phyloP scores from a whole-genome alignment of 2,797 vertebrate genomes.

The Cynodonichthys magdalenae region DNA sequence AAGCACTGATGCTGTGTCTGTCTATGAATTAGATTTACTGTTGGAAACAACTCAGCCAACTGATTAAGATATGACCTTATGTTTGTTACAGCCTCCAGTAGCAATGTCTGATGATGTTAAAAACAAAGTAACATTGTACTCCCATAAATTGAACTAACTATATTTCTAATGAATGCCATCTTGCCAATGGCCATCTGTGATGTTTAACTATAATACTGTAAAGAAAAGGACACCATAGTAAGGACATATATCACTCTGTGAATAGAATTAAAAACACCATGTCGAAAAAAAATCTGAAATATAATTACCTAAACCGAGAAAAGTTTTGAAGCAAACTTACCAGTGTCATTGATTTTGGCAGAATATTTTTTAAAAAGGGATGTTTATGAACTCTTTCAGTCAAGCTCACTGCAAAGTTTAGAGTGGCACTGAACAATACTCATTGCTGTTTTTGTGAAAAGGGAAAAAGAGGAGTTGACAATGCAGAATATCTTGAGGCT shows the following conservation, averaged over 20 bases:
- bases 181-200: constrained; percentile 63
- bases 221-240: constrained; percentile 49
- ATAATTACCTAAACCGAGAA: constrained; percentile 37
- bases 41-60: constrained; percentile 45
- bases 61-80: constrained; percentile 58
- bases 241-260: constrained; percentile 54
- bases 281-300: constrained; percentile 39
- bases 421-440: constrained; percentile 32
- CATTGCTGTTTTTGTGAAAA: constrained; percentile 52
- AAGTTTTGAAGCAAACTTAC: constrained; percentile 37
- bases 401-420: constrained; percentile 30
- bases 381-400: constrained; percentile 28
- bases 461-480: constrained; percentile 35
- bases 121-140: constrained; percentile 55
- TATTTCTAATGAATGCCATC: constrained; percentile 57
- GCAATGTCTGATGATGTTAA: constrained; percentile 47
- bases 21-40: constrained; percentile 55
- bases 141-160: constrained; percentile 57
- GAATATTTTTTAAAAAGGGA: constrained; percentile 28
- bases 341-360: constrained; percentile 47
- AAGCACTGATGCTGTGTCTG: constrained; percentile 27
- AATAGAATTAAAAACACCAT: constrained; percentile 57
- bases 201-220: constrained; percentile 58
- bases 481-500: constrained; percentile 56
- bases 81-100: constrained; percentile 58